Evolutionary conservation across 2,888 invertebrate species (phyloP).

Genomic region (Oxyteleia sp.): DNA sequence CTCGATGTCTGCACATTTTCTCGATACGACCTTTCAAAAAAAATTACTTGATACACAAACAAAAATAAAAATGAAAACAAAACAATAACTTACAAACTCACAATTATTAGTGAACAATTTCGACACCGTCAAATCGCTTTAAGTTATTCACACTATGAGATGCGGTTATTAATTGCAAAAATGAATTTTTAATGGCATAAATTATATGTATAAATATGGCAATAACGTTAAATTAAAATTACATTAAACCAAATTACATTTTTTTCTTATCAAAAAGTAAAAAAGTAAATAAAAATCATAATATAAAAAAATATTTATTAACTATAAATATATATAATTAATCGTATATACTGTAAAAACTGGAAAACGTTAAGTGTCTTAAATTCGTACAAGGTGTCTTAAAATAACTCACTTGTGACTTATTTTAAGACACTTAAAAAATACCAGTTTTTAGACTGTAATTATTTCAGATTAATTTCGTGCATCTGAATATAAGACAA

Average conservation of each 20-base stretch:
- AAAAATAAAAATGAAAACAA: neutral
- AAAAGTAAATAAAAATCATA: neutral
- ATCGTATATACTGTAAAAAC: no score
- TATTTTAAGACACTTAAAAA: no score
- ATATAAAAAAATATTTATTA: no score
- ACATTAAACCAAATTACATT: neutral
- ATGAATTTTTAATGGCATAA: constrained; percentile 14
- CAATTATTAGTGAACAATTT: neutral
- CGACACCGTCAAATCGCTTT: constrained; percentile 17
- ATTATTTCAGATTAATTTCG: no score
- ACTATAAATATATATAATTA: no score
- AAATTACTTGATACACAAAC: no score
- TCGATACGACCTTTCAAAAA: neutral
- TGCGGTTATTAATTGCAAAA: constrained; percentile 23
- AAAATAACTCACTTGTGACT: no score
- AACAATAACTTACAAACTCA: neutral
- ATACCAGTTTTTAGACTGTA: no score
- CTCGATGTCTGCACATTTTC: neutral
- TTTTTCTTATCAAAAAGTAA: neutral
- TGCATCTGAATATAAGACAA: no score
- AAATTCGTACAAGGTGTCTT: no score
- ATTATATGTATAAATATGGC: constrained; percentile 54
- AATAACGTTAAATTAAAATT: no score
- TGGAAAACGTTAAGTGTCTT: no score
- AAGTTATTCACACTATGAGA: neutral